Conservation (phyloP, 2,797 vertebrate genomes). For the Platalea minor region DNA sequence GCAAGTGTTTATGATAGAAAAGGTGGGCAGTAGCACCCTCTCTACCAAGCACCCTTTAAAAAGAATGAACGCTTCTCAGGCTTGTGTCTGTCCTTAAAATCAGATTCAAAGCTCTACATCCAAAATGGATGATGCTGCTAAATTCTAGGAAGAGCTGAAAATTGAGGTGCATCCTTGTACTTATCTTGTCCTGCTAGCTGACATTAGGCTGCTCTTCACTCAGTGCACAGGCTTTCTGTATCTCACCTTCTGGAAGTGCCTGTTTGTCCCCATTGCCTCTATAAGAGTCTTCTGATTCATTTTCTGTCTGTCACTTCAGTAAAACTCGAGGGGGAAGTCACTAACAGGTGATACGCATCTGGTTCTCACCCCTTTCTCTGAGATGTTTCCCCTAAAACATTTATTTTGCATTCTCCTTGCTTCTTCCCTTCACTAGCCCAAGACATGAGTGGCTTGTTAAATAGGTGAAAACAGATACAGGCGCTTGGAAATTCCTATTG, state of each 20-base stretch:
- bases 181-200: not conserved
- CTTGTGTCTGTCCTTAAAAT: not conserved
- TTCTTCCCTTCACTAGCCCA: not conserved
- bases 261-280: not conserved
- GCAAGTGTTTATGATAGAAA: not conserved
- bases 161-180: not conserved
- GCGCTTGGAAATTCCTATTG: slow-evolving; percentile 56
- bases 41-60: not conserved
- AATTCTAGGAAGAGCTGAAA: not conserved
- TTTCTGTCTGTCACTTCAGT: not conserved
- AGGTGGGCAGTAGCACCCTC: not conserved
- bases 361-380: not conserved
- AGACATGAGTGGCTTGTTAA: not conserved
- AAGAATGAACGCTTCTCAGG: not conserved
- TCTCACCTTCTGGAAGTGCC: not conserved
- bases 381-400: not conserved
- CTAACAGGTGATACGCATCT: not conserved
- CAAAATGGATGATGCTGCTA: not conserved
- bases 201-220: not conserved
- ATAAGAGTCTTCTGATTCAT: not conserved
- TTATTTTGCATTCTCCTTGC: not conserved
- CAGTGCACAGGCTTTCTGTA: not conserved
- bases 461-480: slow-evolving; percentile 23
- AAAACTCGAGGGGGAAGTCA: not conserved
- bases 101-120: not conserved